Evolutionary conservation across 2,888 invertebrate species (phyloP).

Genomic region (Lamellibrachia columna): DNA sequence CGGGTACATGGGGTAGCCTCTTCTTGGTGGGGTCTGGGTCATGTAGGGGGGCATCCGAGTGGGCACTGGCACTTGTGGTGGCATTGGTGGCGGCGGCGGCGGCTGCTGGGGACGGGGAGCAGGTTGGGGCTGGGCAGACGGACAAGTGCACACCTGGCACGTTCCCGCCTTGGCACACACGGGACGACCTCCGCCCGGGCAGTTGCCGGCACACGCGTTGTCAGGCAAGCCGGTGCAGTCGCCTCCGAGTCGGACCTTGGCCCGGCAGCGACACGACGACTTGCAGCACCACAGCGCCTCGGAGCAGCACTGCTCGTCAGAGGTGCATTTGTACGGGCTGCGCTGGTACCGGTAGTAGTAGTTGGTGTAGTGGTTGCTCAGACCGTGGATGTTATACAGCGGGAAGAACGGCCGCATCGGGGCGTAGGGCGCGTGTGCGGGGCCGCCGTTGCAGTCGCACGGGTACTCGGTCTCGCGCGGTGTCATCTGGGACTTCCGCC

Average conservation of each 20-base stretch:
- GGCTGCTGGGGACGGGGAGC: background rate
- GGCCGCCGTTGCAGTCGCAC: background rate
- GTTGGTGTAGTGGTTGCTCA: slow-evolving; percentile 30
- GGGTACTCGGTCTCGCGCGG: slow-evolving; percentile 6
- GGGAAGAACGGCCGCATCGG: slow-evolving; percentile 29
- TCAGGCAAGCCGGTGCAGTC: slow-evolving; percentile 30
- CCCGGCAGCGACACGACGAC: slow-evolving; percentile 26
- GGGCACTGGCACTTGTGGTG: slow-evolving; percentile 12
- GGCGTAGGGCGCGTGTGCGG: slow-evolving; percentile 7
- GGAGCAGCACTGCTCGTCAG: slow-evolving; percentile 28
- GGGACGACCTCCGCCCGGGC: background rate
- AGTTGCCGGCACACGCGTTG: slow-evolving; percentile 28
- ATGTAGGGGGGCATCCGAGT: background rate
- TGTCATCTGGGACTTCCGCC: slow-evolving; percentile 14
- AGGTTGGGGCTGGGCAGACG: background rate
- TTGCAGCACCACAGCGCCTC: slow-evolving; percentile 32
- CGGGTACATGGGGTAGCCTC: background rate
- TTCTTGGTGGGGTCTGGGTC: background rate
- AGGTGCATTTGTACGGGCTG: slow-evolving; percentile 27
- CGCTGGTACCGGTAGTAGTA: slow-evolving; percentile 32
- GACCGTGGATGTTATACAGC: slow-evolving; percentile 25
- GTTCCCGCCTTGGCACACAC: background rate
- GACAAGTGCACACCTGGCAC: background rate
- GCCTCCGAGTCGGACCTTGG: slow-evolving; percentile 31
- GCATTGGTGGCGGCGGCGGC: background rate